Evolutionary conservation across 2,797 vertebrate species (phyloP).

Genomic region (Neomorphus geoffroyi): DNA sequence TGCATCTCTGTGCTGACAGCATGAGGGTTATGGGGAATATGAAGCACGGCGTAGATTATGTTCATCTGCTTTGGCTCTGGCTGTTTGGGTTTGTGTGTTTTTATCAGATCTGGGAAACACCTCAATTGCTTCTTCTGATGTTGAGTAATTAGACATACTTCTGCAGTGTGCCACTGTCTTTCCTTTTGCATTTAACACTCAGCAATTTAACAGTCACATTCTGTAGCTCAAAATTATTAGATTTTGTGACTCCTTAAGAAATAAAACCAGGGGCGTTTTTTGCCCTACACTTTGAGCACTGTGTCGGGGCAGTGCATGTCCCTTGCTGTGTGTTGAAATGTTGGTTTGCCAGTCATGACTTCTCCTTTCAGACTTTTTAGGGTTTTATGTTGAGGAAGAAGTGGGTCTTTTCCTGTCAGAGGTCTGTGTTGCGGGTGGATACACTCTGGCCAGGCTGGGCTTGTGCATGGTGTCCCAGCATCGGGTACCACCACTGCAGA

Average conservation of each 20-base stretch:
- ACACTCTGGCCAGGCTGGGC: fast-evolving
- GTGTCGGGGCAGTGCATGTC: fast-evolving
- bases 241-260: no score
- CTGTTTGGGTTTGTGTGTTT: neutral
- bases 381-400: neutral
- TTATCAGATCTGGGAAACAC: neutral
- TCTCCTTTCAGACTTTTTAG: neutral
- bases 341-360: neutral
- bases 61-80: neutral
- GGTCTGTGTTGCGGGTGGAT: no score
- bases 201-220: neutral
- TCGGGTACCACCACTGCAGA: fast-evolving
- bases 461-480: fast-evolving
- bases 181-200: neutral
- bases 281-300: fast-evolving
- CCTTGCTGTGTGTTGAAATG: fast-evolving
- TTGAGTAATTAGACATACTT: neutral
- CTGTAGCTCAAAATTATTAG: neutral
- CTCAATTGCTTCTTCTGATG: fast-evolving
- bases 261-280: no score
- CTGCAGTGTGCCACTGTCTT: neutral
- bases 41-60: neutral
- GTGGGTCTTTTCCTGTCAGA: neutral
- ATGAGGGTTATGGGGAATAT: fast-evolving
- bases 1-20: fast-evolving